Percentiles rank a stretch among this genome's conserved stretches.
Conservation (phyloP, 2,888 invertebrate genomes). For the Drosophila hamatofila region DNA sequence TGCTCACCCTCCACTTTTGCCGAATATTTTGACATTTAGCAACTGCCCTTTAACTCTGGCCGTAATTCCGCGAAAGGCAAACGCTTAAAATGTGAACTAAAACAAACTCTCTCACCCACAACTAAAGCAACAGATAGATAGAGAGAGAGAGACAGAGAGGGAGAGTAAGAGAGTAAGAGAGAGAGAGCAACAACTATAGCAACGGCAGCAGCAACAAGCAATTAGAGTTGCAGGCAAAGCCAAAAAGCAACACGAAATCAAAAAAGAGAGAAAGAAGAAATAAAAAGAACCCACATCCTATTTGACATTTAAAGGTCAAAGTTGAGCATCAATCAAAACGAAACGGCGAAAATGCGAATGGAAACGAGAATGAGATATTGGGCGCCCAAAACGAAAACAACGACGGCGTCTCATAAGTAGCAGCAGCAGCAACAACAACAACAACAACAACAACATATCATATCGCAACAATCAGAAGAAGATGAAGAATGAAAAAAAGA, state of each 20-base stretch:
- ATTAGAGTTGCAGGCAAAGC: slow-evolving; percentile 54
- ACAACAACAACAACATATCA: not conserved
- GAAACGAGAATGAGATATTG: slow-evolving; percentile 44
- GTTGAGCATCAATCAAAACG: slow-evolving; percentile 68
- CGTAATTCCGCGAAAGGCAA: slow-evolving; percentile 31
- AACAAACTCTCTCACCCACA: slow-evolving; percentile 42
- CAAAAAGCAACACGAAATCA: not conserved
- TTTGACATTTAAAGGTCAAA: slow-evolving; percentile 78
- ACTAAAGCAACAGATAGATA: not conserved
- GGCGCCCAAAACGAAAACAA: slow-evolving; percentile 26
- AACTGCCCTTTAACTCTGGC: slow-evolving; percentile 30
- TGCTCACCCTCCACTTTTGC: not conserved
- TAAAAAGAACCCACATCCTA: slow-evolving; percentile 31
- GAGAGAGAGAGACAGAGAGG: not conserved
- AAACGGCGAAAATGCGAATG: slow-evolving; percentile 16
- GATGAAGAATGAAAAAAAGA: slow-evolving; percentile 4
- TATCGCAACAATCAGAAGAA: slow-evolving; percentile 38
- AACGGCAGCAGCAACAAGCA: slow-evolving; percentile 29
- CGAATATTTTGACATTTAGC: slow-evolving; percentile 15
- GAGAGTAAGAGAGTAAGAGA: not conserved
- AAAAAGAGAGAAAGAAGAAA: not conserved
- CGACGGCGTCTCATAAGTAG: slow-evolving; percentile 9
- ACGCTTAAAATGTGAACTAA: slow-evolving; percentile 20
- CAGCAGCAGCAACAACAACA: not conserved
- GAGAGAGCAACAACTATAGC: slow-evolving; percentile 17